Conservation (phyloP, 1,140 invertebrate species). For the Drosophila baimaii region DNA sequence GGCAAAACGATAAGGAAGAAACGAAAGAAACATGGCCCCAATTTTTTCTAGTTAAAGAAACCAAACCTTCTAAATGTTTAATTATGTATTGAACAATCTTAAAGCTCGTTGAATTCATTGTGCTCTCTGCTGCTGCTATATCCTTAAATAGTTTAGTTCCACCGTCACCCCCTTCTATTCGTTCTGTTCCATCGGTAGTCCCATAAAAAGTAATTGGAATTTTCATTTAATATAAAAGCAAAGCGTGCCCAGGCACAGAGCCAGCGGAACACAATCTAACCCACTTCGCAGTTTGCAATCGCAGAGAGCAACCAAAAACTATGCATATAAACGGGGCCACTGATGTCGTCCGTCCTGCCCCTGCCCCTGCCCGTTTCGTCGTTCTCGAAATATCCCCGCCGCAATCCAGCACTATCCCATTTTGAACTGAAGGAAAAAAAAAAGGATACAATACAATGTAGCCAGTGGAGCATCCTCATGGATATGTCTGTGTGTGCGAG, state of each 20-base stretch:
- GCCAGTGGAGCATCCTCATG: constrained; percentile 75
- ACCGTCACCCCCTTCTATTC: neutral
- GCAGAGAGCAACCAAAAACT: constrained; percentile 56
- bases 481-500: too few species aligned
- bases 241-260: constrained; percentile 22
- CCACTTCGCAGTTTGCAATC: constrained; percentile 60
- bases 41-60: too few species aligned
- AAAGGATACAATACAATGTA: constrained; percentile 69
- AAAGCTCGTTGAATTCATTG: neutral
- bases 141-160: constrained; percentile 24
- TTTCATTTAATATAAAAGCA: constrained; percentile 77
- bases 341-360: constrained; percentile 37
- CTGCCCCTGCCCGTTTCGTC: neutral
- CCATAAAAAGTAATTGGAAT: constrained; percentile 82
- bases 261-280: constrained; percentile 55
- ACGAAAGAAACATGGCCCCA: too few species aligned
- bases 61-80: too few species aligned
- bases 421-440: constrained; percentile 26
- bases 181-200: constrained; percentile 37
- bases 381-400: constrained; percentile 3
- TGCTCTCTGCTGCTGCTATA: neutral
- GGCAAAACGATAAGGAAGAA: too few species aligned
- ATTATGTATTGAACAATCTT: neutral
- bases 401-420: constrained; percentile 5
- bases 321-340: constrained; percentile 72